Conservation (phyloP, 2,113 vertebrate genomes). For the Lophochroa leadbeateri region DNA sequence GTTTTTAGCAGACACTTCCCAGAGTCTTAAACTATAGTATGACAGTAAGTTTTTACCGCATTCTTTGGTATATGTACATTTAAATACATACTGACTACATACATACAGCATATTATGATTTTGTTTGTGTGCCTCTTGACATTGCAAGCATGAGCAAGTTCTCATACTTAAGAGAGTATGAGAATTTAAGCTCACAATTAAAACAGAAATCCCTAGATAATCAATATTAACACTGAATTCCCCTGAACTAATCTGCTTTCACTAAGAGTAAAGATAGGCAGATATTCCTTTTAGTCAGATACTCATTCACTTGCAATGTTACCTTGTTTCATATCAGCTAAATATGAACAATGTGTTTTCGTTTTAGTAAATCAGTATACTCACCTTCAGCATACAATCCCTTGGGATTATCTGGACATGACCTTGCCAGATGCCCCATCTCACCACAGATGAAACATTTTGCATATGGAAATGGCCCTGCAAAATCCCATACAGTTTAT, state of each 20-base stretch:
- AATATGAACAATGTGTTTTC: background rate
- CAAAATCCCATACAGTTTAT: constrained; percentile 16
- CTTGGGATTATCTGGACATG: constrained; percentile 94
- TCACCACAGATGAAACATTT: constrained; percentile 97
- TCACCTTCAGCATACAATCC: constrained; percentile 93
- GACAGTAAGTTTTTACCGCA: background rate
- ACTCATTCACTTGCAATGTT: background rate
- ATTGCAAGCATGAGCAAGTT: background rate
- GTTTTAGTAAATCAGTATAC: background rate
- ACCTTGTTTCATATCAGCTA: background rate
- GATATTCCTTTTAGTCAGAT: background rate
- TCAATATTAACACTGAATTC: background rate
- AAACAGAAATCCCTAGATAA: background rate
- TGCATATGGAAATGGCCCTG: constrained; percentile 92
- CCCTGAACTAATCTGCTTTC: background rate
- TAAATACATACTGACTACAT: background rate
- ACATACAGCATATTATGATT: background rate
- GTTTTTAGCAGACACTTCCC: background rate
- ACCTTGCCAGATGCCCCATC: constrained; percentile 90
- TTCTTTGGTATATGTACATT: accelerated
- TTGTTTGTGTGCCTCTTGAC: background rate
- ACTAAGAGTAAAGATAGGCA: background rate
- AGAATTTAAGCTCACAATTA: background rate
- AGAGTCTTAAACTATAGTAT: too few relatives aligned
- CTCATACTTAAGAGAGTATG: background rate